phyloP scores from a whole-genome alignment of 2,113 vertebrate genomes.

The Albula goreensis region DNA sequence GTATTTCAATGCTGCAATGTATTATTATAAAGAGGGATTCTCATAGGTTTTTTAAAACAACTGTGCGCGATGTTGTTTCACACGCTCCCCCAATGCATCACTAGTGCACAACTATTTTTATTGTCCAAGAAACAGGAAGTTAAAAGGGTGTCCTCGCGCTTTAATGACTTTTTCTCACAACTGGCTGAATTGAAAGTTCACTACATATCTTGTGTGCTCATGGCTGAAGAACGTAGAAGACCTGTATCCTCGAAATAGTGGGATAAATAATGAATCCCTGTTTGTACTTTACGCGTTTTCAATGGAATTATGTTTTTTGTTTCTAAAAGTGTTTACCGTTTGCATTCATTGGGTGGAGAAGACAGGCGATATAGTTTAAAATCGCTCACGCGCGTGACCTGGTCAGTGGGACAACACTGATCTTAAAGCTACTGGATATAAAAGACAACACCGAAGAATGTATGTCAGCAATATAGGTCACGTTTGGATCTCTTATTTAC shows the following conservation, averaged over 20 bases:
- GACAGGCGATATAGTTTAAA: background rate
- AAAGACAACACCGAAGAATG: background rate
- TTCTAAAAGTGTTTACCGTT: background rate
- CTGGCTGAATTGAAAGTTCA: background rate
- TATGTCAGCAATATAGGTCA: background rate
- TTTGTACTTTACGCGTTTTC: background rate
- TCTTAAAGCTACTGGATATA: background rate
- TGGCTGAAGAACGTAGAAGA: background rate
- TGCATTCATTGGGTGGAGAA: background rate
- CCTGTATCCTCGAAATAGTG: background rate
- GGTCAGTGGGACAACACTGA: background rate
- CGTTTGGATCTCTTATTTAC: background rate
- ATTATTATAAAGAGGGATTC: too few species aligned
- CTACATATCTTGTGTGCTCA: background rate
- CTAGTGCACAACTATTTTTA: constrained; percentile 27
- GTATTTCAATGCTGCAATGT: background rate
- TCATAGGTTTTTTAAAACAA: background rate
- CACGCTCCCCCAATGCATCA: background rate
- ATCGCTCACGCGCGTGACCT: background rate
- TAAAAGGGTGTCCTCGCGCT: background rate
- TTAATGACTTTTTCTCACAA: background rate
- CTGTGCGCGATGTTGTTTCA: background rate
- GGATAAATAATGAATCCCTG: background rate
- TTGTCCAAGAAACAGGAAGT: constrained; percentile 61
- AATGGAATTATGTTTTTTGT: background rate